Evolutionary conservation across 2,113 vertebrate species (phyloP), one percentile per base, ranked within the genome.

Genomic region (Amphiprion percula): DNA sequence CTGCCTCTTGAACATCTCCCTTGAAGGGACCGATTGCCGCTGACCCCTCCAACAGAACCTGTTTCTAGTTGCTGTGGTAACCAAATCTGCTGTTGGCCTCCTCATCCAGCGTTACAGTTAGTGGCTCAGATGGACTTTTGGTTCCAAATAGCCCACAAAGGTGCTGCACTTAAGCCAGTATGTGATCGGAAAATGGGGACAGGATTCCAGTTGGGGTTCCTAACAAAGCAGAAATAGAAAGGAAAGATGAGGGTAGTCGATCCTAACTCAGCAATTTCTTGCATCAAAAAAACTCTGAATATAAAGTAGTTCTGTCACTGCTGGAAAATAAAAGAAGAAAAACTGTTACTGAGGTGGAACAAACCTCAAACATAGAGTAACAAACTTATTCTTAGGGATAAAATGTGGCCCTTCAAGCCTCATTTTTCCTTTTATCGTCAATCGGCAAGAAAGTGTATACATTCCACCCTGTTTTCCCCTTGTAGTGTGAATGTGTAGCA

Each of bases 11-110:
- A 73, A 61, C 77, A 72, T 80, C 72, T 68, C 68, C 26, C 41
- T 39, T n/a, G 10, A 76, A 78, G 58, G 53, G 83, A 58, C 63
- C 28, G 28, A 71, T 86, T 62, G 10, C 63, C 41, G n/a, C 69
- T 70, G 75, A 90, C 79, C 86, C 55, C 74, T 72, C 68, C 2
- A 55, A 63, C 68, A 65, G 60, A 77, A 79, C 33, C 16, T 16
- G 47, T 16, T 53, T 75, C 62, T n/a, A 52, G 88, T 90, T 91
- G 80, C 85, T 71, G 81, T 80, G 77, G 83, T 66, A 88, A 87
- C 77, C 46, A 74, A 82, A 60, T 87, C 68, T 74, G 19, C 74
- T 81, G 46, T 84, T 77, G 80, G 71, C 74, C 63, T 80, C 77
- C 24, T 74, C 49, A 39, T 85, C 60, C 33, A 37, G 33, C 33